These are phyloP conservation scores for Anser brachyrhynchus DNA, from an alignment of 2,113 vertebrate genomes.

Conservation along the genomic window DNA sequence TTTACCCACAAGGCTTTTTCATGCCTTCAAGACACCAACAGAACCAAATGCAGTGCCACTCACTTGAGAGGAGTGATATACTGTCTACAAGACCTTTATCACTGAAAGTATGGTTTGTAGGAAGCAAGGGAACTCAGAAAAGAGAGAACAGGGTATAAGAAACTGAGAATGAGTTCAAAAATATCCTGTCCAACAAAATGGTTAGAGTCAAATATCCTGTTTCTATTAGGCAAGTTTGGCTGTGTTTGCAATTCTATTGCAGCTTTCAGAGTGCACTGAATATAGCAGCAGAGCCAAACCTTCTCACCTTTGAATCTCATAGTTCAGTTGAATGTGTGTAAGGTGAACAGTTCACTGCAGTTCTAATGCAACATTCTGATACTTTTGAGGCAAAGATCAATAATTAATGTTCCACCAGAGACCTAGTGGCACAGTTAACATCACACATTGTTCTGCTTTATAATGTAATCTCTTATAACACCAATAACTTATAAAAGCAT, in stretches of 20 bases:
- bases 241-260: not conserved
- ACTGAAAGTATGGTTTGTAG: not conserved
- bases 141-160: not conserved
- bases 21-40: not conserved
- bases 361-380: constrained; percentile 40
- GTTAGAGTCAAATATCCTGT: not conserved
- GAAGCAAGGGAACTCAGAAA: not conserved
- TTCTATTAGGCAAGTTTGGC: not conserved
- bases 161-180: not conserved
- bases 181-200: not conserved
- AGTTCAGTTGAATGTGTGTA: constrained; percentile 39
- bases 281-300: constrained; percentile 20
- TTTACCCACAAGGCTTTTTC: not conserved
- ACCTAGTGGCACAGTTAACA: constrained; percentile 57
- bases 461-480: constrained; percentile 35
- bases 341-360: constrained; percentile 62
- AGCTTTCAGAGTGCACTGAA: not conserved
- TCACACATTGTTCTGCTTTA: constrained; percentile 29
- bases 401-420: constrained; percentile 62
- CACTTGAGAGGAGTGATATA: not conserved
- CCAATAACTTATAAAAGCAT: constrained; percentile 55
- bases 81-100: not conserved
- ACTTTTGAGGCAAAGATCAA: constrained; percentile 68
- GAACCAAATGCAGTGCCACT: not conserved
- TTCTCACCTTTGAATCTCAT: constrained; percentile 50